Evolutionary conservation across 2,888 invertebrate species (phyloP).

Genomic region (Ophonus ardosiacus): DNA sequence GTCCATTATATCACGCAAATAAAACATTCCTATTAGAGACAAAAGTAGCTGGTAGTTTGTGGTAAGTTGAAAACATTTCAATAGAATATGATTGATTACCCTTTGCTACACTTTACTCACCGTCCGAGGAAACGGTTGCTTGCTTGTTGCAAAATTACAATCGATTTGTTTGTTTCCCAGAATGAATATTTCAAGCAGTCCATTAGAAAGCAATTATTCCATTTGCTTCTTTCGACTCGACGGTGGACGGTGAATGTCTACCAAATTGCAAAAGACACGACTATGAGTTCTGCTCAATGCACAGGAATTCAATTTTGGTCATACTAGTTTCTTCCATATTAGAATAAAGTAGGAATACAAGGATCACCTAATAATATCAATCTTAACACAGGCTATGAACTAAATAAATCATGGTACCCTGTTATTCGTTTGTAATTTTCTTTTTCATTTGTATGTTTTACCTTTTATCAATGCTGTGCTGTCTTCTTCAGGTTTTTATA

Average conservation of each 20-base stretch:
- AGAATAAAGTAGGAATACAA: too few species aligned
- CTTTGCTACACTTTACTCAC: slow-evolving; percentile 1
- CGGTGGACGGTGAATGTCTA: slow-evolving; percentile 6
- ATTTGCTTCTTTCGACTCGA: background rate
- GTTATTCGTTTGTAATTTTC: too few species aligned
- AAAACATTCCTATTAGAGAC: slow-evolving; percentile 26
- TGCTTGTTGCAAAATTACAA: slow-evolving; percentile 29
- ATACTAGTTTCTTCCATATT: too few species aligned
- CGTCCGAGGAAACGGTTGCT: slow-evolving; percentile 14
- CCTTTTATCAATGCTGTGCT: too few species aligned
- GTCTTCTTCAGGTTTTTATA: too few species aligned
- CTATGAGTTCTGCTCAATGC: slow-evolving; percentile 5
- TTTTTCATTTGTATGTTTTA: too few species aligned
- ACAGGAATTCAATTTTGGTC: slow-evolving; percentile 12
- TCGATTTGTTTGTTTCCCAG: slow-evolving; percentile 30
- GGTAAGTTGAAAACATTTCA: slow-evolving; percentile 32
- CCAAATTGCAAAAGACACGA: slow-evolving; percentile 14
- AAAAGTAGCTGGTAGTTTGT: slow-evolving; percentile 15
- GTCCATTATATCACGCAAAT: slow-evolving; percentile 32
- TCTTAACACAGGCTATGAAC: too few species aligned
- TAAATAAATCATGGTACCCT: too few species aligned
- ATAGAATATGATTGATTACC: slow-evolving; percentile 33
- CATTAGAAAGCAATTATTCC: slow-evolving; percentile 40
- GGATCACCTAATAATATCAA: too few species aligned
- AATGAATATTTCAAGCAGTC: slow-evolving; percentile 36